Evolutionary conservation across 2,888 invertebrate genomes (phyloP), one percentile per base, ranked within the genome.

Genomic region (Lithophane socia): DNA sequence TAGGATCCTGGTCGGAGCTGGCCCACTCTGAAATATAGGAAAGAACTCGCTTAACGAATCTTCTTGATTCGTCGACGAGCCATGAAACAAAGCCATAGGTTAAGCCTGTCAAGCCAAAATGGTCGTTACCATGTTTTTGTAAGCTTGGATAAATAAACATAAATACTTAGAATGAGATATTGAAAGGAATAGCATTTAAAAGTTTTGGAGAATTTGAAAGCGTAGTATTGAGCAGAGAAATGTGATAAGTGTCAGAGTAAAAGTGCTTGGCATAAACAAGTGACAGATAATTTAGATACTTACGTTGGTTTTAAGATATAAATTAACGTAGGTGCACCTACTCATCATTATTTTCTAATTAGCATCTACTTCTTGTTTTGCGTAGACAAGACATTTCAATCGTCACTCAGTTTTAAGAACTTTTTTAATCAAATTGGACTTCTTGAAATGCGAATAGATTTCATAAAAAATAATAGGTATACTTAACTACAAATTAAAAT

Each of bases 21-120:
- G 89, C 86, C 88, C 89, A 84, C 82, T 93, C 95, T 95, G 95
- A 92, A 95, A 95, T 90, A 92, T 79, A 89, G 89, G 92, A 94
- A 94, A 93, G 76, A 90, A 84, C 91, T 90, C 91, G 91, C 93
- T 94, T 92, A 86, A 92, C 92, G 94, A 94, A 94, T 91, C 93
- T 77, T 74, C 76, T 82, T 66, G 92, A 94, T 92, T 92, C 92
- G 92, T 91, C 67, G 70, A 70, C 75, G 82, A 85, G 85, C 88
- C 80, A 89, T 87, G 84, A 75, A 64, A 77, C 84, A 88, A 88
- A 87, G 88, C 88, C 87, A 87, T 75, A 83, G 74, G 54, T 77
- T 75, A 66, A 76, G 68, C 79, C n/a, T 61, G 47, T 52, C 52
- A 21, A 52, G 52, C 52, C 21, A 52, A 52, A 18, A 21, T 21